Evolutionary conservation across 2,797 vertebrate species (phyloP), one percentile per base, ranked within the genome.

Genomic region (Brachyalestes nurse): DNA sequence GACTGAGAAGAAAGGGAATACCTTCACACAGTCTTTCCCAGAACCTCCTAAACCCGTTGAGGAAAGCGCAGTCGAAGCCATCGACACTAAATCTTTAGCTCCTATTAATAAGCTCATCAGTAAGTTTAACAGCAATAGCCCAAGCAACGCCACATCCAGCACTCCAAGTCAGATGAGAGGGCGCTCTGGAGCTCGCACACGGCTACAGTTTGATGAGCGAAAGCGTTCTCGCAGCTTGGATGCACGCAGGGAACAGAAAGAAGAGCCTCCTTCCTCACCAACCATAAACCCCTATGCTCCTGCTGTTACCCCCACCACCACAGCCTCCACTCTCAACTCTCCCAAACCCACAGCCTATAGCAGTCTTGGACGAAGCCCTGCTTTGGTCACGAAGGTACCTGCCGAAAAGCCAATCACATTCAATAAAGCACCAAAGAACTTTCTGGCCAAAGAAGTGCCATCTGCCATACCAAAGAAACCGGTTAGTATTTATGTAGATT

Each of bases 101-200:
- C 97, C 97, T 0, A 97, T 98, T 87, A 96, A 96, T 87, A 96
- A 95, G 0, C 95, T 98, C 73, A 99, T 98, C 92, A 95, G 83
- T 80, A 97, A 96, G 79, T 98, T 99, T 25, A 95, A 97, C 72
- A 93, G 73, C 2, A 90, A 87, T 38, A 88, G 86, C 2, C 88
- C 88, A 0, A 83, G 82, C 6, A 42, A 81, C 2, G 6, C 72
- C 57, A 62, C 67, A 0, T 51, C 75, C 9, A 73, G 66, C n/a
- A 42, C 53, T 17, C 42, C 64, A 17, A 78, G 38, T 64, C 79
- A 80, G 4, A 72, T 91, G 3, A 87, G 94, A 2, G 96, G 96
- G 0, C 92, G 95, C 12, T 81, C 93, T 0, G 91, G 88, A 0
- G 85, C 93, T 0, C 92, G 92, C 79, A 90, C 90, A 65, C 90